Evolutionary conservation across 2,888 invertebrate species (phyloP).

Genomic region (Unio pictorum): DNA sequence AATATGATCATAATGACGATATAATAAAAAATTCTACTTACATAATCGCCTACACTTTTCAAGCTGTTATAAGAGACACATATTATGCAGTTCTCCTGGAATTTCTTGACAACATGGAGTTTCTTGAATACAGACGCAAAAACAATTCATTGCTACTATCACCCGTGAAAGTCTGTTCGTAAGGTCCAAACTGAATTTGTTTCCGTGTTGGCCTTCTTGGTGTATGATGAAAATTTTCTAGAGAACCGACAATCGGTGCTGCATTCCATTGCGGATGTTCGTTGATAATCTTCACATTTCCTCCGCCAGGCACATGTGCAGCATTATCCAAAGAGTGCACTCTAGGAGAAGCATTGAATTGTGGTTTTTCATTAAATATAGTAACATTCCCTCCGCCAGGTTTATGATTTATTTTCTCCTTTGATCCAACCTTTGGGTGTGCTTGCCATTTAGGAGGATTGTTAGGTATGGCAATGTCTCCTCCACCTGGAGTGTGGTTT

Average conservation of each 20-base stretch:
- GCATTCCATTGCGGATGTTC: conserved; percentile 28
- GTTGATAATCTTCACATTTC: conserved; percentile 36
- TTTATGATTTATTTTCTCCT: conserved; percentile 41
- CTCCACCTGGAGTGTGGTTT: conserved; percentile 46
- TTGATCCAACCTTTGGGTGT: conserved; percentile 46
- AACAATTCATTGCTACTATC: too few relatives aligned
- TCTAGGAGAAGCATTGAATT: conserved; percentile 49
- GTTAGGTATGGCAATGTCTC: conserved; percentile 30
- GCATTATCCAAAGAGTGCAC: conserved; percentile 54
- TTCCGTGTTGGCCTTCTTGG: conserved; percentile 75
- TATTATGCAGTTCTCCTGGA: too few relatives aligned
- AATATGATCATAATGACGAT: too few relatives aligned
- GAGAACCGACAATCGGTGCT: conserved; percentile 31
- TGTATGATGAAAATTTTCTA: conserved; percentile 79
- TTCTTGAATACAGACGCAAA: too few relatives aligned
- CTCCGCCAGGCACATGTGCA: conserved; percentile 47
- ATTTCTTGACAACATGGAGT: too few relatives aligned
- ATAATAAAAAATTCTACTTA: too few relatives aligned
- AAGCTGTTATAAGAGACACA: too few relatives aligned
- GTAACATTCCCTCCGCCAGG: conserved; percentile 43
- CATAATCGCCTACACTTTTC: too few relatives aligned
- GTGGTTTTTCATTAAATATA: conserved; percentile 35
- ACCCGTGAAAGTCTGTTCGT: too few relatives aligned
- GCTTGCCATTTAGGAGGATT: conserved; percentile 28
- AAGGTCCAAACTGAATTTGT: too few relatives aligned